Base-by-base conservation (phyloP, 1,140 invertebrate species). In the Rhysida immarginata region DNA sequence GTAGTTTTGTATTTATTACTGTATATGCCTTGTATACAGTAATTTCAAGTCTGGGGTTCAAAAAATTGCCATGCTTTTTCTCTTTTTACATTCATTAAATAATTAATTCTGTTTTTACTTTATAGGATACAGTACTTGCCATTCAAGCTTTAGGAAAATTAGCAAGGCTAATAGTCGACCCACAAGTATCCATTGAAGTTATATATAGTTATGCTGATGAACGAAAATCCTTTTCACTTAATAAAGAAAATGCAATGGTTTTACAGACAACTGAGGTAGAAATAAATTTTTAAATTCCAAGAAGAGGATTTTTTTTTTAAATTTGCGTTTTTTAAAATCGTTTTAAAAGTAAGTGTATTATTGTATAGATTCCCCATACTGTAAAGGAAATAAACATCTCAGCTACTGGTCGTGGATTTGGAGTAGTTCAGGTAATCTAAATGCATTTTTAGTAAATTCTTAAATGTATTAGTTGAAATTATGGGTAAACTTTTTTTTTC, bases 361-460 rank as follows among this genome's bases (percentile, higher is more conserved):
- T 43, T 46, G 42, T 62, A 21, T 57, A 80, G 78, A 62, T 82
- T 2, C 77, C 79, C 0, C 63, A 67, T 2, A 75, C 76, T 61
- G 74, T 73, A 0, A 64, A 74, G 13, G 60, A 71, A 1, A 66
- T 87, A 0, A 78, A 78, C 24, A 73, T 88, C 13, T 77, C 78
- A 23, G 87, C 85, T 0, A 77, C 77, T 26, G 93, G 94, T 5
- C 77, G 74, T 27, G 93, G 93, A 35, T 79, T 93, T 64, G 87
- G 81, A 0, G 66, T 95, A 42, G 76, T 91, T 27, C 87, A 91
- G 68, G 78, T 72, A 58, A 21, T 42, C 50, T 55, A 35, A n/a
- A n/a, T n/a, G n/a, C n/a, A n/a, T n/a, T n/a, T n/a, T n/a, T n/a
- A n/a, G n/a, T n/a, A n/a, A n/a, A n/a, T n/a, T n/a, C n/a, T n/a